Conservation (phyloP, 2,113 vertebrate genomes). For the Nematolebias whitei region DNA sequence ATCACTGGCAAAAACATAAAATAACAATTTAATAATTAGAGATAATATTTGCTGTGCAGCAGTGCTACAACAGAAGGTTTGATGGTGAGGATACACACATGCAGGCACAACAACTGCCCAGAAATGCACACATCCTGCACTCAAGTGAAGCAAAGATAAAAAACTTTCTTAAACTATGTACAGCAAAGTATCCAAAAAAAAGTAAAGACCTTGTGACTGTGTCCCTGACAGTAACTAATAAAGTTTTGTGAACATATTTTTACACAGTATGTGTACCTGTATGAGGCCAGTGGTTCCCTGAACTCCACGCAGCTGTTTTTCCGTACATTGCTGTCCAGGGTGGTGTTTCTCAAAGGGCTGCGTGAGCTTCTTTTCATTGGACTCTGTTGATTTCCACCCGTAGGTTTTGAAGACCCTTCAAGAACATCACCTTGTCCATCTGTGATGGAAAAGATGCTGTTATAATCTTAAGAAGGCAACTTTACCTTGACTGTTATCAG, state of each 20-base stretch:
- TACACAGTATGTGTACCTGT: slow-evolving; percentile 78
- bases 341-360: slow-evolving; percentile 89
- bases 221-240: too few species aligned
- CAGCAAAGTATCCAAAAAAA: too few species aligned
- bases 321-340: slow-evolving; percentile 89
- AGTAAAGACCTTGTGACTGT: too few species aligned
- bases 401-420: slow-evolving; percentile 70
- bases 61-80: neutral
- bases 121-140: neutral
- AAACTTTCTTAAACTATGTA: too few species aligned
- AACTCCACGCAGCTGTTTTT: slow-evolving; percentile 86
- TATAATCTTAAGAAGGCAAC: neutral
- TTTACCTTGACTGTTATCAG: neutral
- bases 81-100: neutral
- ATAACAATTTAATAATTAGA: too few species aligned
- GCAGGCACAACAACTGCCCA: neutral
- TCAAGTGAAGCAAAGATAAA: neutral
- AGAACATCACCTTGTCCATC: slow-evolving; percentile 70
- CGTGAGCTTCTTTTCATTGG: slow-evolving; percentile 87
- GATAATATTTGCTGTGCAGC: too few species aligned
- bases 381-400: slow-evolving; percentile 77
- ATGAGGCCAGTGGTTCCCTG: slow-evolving; percentile 86
- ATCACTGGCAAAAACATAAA: too few species aligned
- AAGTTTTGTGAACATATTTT: slow-evolving; percentile 1
- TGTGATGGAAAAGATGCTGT: slow-evolving; percentile 34